These are phyloP conservation scores for Trichogramma pretiosum DNA, from an alignment of 1,140 invertebrate genomes.

Conservation along the genomic window DNA sequence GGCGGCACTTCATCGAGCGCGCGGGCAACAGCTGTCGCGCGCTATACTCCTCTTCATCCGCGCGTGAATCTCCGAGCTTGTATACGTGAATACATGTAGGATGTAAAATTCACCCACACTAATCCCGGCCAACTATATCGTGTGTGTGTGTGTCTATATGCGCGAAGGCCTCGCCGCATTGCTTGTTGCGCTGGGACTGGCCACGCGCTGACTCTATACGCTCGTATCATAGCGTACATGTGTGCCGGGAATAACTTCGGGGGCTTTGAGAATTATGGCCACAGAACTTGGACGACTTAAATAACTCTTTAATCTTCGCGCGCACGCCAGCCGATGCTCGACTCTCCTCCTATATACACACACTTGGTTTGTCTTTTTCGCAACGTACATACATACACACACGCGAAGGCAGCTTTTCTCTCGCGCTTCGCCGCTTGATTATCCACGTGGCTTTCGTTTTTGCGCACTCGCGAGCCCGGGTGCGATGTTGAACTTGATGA, in stretches of 20 bases:
- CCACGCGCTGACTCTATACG: no score
- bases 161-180: background rate
- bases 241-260: constrained; percentile 42
- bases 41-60: constrained; percentile 5
- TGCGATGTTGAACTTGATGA: no score
- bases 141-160: constrained; percentile 25
- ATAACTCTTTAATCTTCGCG: constrained; percentile 46
- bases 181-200: no score
- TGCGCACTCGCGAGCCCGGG: no score
- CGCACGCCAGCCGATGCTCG: background rate
- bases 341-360: no score
- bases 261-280: constrained; percentile 48
- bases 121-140: constrained; percentile 45
- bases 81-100: background rate
- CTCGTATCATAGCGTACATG: background rate
- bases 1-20: constrained; percentile 43
- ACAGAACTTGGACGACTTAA: constrained; percentile 45
- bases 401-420: no score
- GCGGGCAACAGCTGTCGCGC: constrained; percentile 42
- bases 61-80: background rate
- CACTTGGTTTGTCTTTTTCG: background rate
- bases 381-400: no score
- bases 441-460: no score
- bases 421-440: no score
- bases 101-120: constrained; percentile 38